These are phyloP conservation scores for Parnassius apollo DNA, from an alignment of 2,888 invertebrate species.

Conservation along the genomic window DNA sequence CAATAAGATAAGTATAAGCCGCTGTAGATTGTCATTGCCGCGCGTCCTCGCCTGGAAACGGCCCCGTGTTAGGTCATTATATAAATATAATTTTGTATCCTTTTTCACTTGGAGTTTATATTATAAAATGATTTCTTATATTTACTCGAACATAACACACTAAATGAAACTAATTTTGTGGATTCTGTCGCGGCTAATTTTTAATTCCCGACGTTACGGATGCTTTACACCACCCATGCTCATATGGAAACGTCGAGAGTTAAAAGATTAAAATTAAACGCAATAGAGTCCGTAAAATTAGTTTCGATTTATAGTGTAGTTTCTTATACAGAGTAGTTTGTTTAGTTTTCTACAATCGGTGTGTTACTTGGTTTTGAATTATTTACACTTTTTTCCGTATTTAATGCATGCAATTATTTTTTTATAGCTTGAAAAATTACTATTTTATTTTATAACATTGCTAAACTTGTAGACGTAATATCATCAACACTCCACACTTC, in stretches of 20 bases:
- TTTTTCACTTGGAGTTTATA: background rate
- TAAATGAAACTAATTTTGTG: too few relatives aligned
- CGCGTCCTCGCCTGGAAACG: constrained; percentile 53
- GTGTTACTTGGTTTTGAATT: constrained; percentile 9
- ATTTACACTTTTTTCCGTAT: background rate
- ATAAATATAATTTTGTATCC: background rate
- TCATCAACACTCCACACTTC: too few relatives aligned
- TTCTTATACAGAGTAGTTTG: background rate
- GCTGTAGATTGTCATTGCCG: constrained; percentile 52
- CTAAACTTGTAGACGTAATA: too few relatives aligned
- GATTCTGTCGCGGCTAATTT: too few relatives aligned
- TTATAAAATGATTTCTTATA: constrained; percentile 5
- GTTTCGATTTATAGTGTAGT: too few relatives aligned
- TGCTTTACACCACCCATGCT: too few relatives aligned
- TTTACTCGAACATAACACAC: too few relatives aligned
- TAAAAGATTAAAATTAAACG: too few relatives aligned
- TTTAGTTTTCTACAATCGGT: constrained; percentile 7
- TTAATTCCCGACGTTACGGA: too few relatives aligned
- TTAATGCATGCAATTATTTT: constrained; percentile 9
- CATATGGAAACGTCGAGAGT: too few relatives aligned
- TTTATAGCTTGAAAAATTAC: background rate
- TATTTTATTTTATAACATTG: too few relatives aligned
- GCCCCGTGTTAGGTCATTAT: constrained; percentile 10
- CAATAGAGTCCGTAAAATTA: too few relatives aligned
- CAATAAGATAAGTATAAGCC: constrained; percentile 72